These are phyloP conservation scores for Chaetophractus vellerosus DNA, from an alignment of 2,797 vertebrate genomes.

Conservation along the genomic window DNA sequence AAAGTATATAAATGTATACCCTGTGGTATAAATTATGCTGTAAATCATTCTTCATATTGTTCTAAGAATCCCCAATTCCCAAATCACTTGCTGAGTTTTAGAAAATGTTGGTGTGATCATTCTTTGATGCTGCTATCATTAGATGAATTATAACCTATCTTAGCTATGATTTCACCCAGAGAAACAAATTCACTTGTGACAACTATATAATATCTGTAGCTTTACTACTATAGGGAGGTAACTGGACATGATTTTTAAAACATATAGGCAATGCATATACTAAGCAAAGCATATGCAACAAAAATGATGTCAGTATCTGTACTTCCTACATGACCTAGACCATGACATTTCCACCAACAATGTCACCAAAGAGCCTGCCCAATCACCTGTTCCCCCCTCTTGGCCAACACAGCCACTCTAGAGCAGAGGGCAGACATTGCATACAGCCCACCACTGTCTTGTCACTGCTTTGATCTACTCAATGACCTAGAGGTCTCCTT, in stretches of 20 bases:
- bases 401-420: neutral
- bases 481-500: neutral
- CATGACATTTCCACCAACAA: neutral
- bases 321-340: neutral
- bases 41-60: neutral
- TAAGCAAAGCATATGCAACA: neutral
- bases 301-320: neutral
- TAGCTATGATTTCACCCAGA: neutral
- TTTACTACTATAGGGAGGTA: neutral
- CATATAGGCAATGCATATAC: neutral
- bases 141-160: neutral
- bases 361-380: neutral
- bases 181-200: neutral
- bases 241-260: neutral
- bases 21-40: neutral
- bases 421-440: neutral
- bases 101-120: neutral
- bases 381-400: rapidly evolving
- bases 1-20: neutral
- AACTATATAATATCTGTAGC: neutral
- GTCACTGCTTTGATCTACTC: rapidly evolving
- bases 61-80: neutral
- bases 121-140: neutral
- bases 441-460: rapidly evolving
- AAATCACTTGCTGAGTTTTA: neutral